Evolutionary conservation across 2,113 vertebrate genomes (phyloP), one percentile per base, ranked within the genome.

Genomic region (Vidua chalybeata): DNA sequence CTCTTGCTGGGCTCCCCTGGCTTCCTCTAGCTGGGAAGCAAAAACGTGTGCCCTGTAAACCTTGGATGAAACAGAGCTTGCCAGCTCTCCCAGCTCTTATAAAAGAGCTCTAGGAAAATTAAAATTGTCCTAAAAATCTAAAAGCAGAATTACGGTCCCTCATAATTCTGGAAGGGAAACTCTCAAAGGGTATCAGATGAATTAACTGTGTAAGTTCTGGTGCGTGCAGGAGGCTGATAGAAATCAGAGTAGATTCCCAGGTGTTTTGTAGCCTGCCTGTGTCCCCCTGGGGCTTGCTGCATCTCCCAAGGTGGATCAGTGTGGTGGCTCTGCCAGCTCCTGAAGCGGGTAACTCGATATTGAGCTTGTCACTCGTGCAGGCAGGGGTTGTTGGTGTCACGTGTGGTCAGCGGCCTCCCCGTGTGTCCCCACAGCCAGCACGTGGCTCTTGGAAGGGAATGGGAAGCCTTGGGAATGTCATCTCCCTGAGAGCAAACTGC

Each of bases 391-490:
- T 23, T 54, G 45, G 10, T 83, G 51, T 4, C 10, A 10, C 12
- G 2, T 15, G 2, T 13, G 73, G 45, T 61, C 77, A 24, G 43
- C 12, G 69, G 83, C 59, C 31, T 72, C 52, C 21, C 10, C 1
- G 1, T 21, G 31, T 2, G 2, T 39, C 27, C 48, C 33, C 17
- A 4, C 5, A 16, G 28, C 41, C 43, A 43, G 35, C 30, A 15
- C 9, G 0, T 0, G 2, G 46, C 18, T 67, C 31, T 55, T 3
- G 5, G 46, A 21, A 23, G 24, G 66, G 33, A 35, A 7, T 18
- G 61, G 74, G 54, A 31, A 76, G 16, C 35, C 24, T 39, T 37
- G 63, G 68, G 35, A n/a, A 17, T 71, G 18, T 33, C 48, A 61
- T 22, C 20, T 5, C 48, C 85, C 85, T 4, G 35, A 46, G 56